Conservation (phyloP, 2,113 vertebrate species). For the Myrmophylax atrothorax region DNA sequence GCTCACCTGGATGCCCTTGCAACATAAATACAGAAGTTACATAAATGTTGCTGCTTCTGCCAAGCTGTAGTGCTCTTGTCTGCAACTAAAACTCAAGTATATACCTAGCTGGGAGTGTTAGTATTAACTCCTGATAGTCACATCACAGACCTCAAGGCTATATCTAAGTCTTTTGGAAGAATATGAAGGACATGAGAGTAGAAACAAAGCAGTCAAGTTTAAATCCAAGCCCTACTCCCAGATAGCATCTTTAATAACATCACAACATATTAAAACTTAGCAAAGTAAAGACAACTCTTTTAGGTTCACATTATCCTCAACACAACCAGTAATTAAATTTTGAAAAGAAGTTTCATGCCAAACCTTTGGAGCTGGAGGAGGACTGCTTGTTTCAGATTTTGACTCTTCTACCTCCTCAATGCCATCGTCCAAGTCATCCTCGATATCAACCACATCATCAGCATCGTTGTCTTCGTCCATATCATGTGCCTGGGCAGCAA, state of each 20-base stretch:
- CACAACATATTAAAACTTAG: background rate
- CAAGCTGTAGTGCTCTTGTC: background rate
- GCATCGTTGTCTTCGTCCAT: constrained; percentile 80
- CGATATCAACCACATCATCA: constrained; percentile 79
- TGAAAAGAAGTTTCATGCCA: constrained; percentile 1
- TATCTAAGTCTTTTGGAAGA: background rate
- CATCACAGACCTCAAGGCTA: background rate
- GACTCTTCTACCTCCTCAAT: constrained; percentile 76
- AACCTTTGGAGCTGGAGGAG: constrained; percentile 86
- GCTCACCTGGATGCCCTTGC: background rate
- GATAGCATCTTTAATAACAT: background rate
- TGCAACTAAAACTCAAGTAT: background rate
- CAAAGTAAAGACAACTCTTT: background rate
- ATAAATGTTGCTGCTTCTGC: background rate
- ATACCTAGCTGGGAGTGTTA: background rate
- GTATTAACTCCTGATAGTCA: background rate
- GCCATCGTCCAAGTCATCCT: constrained; percentile 85
- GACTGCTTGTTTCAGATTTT: constrained; percentile 70
- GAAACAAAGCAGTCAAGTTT: background rate
- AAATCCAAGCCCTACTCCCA: background rate
- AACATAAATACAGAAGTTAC: background rate
- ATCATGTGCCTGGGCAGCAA: constrained; percentile 69
- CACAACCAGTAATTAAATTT: background rate
- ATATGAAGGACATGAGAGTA: background rate
- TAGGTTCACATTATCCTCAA: background rate